A percentile compares a stretch with the other conserved stretches of the same genome.
Evolutionary conservation across 2,888 invertebrate species (phyloP).

Genomic region (Amphiduros pacificus): DNA sequence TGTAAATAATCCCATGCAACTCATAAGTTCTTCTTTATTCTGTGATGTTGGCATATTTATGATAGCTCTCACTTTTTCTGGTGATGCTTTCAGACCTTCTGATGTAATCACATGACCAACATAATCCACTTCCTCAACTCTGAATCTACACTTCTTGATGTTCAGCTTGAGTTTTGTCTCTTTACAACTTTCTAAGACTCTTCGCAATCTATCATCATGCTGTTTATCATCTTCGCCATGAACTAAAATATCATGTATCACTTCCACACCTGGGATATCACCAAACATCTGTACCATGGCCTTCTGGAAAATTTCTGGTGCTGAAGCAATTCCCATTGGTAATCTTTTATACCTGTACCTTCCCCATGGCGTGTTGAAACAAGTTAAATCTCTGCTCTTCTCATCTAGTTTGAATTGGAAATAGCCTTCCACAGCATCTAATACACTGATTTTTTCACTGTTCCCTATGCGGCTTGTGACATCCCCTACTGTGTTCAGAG

Average conservation of each 20-base stretch:
- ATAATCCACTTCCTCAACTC: not conserved
- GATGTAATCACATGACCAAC: not conserved
- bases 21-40: not conserved
- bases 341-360: not conserved
- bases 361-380: not conserved
- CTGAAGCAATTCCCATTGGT: not conserved
- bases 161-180: not conserved
- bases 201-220: not conserved
- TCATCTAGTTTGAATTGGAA: not conserved
- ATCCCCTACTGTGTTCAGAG: not conserved
- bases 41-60: not conserved
- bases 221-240: too few relatives aligned
- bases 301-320: not conserved
- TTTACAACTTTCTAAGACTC: not conserved
- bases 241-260: not conserved
- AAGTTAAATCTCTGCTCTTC: not conserved
- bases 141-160: not conserved
- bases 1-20: not conserved
- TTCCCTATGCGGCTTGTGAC: not conserved
- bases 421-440: not conserved
- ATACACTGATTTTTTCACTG: not conserved
- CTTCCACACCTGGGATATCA: not conserved
- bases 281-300: not conserved
- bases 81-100: not conserved
- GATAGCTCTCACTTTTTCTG: not conserved